phyloP scores from a whole-genome alignment of 2,888 invertebrate species.

The Cerastoderma edule region DNA sequence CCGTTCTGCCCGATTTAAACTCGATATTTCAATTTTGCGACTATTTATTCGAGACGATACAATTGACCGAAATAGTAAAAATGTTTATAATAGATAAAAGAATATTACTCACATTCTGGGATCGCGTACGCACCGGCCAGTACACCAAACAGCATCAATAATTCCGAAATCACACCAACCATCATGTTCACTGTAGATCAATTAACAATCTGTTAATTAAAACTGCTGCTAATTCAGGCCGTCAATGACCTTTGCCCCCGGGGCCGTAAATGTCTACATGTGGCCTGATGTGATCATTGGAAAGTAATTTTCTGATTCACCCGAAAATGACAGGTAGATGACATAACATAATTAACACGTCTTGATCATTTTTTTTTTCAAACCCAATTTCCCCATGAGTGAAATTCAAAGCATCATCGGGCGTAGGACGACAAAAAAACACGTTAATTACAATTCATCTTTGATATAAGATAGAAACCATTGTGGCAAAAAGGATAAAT shows the following conservation, averaged over 20 bases:
- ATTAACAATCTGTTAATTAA: neutral
- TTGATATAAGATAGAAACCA: no score
- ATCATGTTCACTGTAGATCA: neutral
- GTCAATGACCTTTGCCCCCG: neutral
- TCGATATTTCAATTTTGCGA: neutral
- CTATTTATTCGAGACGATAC: neutral
- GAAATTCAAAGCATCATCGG: no score
- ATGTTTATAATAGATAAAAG: neutral
- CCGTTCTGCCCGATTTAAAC: neutral
- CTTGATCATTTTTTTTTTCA: no score
- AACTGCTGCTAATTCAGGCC: neutral
- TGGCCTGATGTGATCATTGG: constrained; percentile 12
- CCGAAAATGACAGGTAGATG: neutral
- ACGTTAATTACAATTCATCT: no score
- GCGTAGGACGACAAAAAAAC: no score
- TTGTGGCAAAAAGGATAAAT: no score
- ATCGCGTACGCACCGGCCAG: neutral
- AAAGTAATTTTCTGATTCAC: constrained; percentile 20
- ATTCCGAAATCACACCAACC: neutral
- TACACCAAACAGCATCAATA: neutral
- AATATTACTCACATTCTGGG: constrained; percentile 16
- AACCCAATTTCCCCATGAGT: no score
- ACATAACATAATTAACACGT: no score
- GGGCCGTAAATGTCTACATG: neutral
- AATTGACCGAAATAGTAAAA: neutral